Evolutionary conservation across 2,797 vertebrate species (phyloP), one percentile per base, ranked within the genome.

Genomic region (Toxotes lorentzi): DNA sequence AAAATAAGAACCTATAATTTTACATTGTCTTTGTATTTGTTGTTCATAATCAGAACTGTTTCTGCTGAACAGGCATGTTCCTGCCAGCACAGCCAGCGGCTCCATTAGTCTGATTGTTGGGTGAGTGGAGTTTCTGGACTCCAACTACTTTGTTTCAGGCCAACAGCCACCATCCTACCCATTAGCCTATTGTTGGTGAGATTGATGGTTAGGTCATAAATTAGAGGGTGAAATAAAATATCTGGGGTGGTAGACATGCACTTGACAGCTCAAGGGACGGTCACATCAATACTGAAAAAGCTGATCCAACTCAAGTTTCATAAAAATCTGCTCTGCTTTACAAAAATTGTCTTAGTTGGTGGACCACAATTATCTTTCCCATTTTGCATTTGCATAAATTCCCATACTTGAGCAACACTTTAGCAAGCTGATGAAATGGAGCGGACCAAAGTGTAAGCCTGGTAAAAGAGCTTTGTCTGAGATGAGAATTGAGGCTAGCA

Each of bases 381-480:
- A 24, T 78, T 75, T 64, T 76, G 60, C 62, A 67, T 79, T 73
- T 63, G 41, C 16, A 79, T 7, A 83, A 78, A 61, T 70, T 83
- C 45, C 64, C 35, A 76, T 78, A 71, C 77, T 72, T 78, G 47
- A 81, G 70, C n/a, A 79, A 51, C 27, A 54, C 64, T 73, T 82
- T 45, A 59, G 77, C 34, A 2, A 53, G 78, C 73, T 82, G 82
- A 86, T 83, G 81, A 88, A 90, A 89, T 60, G 35, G 63, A 73
- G 76, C 43, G 4, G 68, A 21, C 64, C 40, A 35, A 74, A 79
- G 53, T 65, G 73, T 71, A 79, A 88, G 75, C 72, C 70, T 30
- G 57, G 45, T 87, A 73, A 78, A 35, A 83, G 78, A 84, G 81
- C 74, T 85, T 86, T 78, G 68, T 86, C 71, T 82, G 67, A 75